Base-by-base conservation (phyloP, 2,797 vertebrate species). In the Naso thynnoides region DNA sequence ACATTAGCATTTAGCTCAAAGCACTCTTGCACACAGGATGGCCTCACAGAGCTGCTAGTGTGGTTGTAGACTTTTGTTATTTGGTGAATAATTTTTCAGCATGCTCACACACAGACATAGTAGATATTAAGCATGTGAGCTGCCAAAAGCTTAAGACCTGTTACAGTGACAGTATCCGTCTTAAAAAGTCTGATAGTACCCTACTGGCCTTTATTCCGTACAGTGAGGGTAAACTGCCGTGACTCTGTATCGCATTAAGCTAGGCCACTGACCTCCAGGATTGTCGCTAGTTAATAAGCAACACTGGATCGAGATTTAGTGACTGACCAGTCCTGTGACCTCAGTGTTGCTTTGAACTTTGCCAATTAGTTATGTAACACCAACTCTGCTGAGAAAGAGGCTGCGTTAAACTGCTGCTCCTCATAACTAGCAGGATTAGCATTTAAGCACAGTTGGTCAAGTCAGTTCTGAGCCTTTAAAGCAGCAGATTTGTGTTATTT, bases 281-380 rank as follows among this genome's bases (percentile, higher is more conserved):
- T 21, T 31, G 55, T 72, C 60, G 63, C 45, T 19, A 0, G 75
- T 58, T 66, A 73, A 71, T 15, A 61, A 38, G 54, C 66, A 75
- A 62, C 76, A 72, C 31, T 62, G 53, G 57, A 47, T 67, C 31
- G 33, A 59, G 75, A 73, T 42, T 70, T 48, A 73, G n/a, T 15
- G 47, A 56, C 55, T 54, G 64, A 67, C 31, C 33, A 6, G 21
- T 21, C 2, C 23, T 2, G 44, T 78, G 67, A 67, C 13, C 55
- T 68, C 13, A 18, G 45, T 29, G 36, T 16, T 44, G 23, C 41
- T 49, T 36, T 42, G 57, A 60, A 7, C 59, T 36, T 16, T 18
- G 41, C 41, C 70, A 57, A 14, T 48, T 6, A 11, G 21, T 86
- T 69, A 83, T 21, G 57, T 68, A 84, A 81, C 57, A 0, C 1